Conservation (phyloP, 2,113 vertebrate genomes). For the Pantherophis guttatus region DNA sequence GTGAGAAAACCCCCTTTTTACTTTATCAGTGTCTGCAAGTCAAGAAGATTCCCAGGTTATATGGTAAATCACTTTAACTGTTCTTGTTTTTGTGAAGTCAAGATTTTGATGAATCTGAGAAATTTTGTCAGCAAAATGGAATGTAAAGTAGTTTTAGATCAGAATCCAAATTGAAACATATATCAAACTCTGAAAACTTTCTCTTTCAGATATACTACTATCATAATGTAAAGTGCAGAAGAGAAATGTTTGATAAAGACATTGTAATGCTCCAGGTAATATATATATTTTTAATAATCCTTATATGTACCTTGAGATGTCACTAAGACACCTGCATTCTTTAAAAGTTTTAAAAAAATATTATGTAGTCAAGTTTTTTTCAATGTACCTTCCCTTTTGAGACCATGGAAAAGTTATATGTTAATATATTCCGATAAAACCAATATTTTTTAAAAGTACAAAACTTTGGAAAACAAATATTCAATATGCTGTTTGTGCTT, state of each 20-base stretch:
- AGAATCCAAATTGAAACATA: background rate
- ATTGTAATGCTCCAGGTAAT: constrained; percentile 91
- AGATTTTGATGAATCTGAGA: background rate
- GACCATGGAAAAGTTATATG: background rate
- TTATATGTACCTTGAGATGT: background rate
- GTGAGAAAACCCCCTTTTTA: background rate
- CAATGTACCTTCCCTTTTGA: background rate
- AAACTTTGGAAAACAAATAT: background rate
- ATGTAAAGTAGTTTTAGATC: background rate
- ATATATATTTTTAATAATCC: background rate
- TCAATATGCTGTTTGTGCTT: background rate
- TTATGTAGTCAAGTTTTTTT: background rate
- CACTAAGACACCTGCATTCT: background rate
- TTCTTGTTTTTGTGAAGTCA: background rate
- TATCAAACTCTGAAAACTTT: constrained; percentile 34
- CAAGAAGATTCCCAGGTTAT: background rate
- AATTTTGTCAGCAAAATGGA: background rate
- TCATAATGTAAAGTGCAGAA: constrained; percentile 95
- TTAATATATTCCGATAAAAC: background rate
- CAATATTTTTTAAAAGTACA: background rate
- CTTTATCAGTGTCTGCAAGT: background rate
- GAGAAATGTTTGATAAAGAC: constrained; percentile 99
- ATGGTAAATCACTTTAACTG: background rate
- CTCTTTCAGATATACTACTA: constrained; percentile 94
- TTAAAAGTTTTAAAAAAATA: background rate